Evolutionary conservation across 23 tunicate species (phyloP).

Genomic region (Halocynthia aurantium): DNA sequence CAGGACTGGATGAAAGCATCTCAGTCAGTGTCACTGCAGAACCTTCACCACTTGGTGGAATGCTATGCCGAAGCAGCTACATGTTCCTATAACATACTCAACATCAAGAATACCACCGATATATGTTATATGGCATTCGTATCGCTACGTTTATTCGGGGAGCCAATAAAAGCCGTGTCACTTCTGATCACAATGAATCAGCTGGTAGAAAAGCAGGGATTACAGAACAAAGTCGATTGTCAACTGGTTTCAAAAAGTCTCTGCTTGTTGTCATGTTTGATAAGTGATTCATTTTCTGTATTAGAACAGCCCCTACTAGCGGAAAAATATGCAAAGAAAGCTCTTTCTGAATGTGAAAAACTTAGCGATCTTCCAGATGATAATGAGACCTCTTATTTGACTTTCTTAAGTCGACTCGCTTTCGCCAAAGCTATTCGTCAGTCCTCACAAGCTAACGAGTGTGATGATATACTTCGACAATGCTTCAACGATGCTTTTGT

Average conservation of each 20-base stretch:
- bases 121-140: not conserved
- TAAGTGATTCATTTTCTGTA: constrained; percentile 4
- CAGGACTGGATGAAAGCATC: not conserved
- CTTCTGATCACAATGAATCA: not conserved
- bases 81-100: not conserved
- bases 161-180: not conserved
- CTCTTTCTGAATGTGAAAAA: not conserved
- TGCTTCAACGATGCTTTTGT: constrained; percentile 17
- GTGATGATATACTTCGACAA: not conserved
- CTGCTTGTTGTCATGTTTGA: constrained; percentile 3
- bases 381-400: not conserved
- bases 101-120: not conserved
- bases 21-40: not conserved
- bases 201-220: too few relatives aligned
- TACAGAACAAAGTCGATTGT: too few relatives aligned
- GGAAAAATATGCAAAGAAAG: constrained; percentile 10
- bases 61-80: constrained; percentile 2
- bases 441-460: too few relatives aligned
- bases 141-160: not conserved
- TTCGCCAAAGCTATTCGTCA: too few relatives aligned
- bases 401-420: too few relatives aligned
- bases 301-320: not conserved
- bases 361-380: not conserved
- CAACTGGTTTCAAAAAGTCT: not conserved
- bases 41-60: not conserved